phyloP scores from a whole-genome alignment of 2,888 invertebrate species.

The Chirona hameri region DNA sequence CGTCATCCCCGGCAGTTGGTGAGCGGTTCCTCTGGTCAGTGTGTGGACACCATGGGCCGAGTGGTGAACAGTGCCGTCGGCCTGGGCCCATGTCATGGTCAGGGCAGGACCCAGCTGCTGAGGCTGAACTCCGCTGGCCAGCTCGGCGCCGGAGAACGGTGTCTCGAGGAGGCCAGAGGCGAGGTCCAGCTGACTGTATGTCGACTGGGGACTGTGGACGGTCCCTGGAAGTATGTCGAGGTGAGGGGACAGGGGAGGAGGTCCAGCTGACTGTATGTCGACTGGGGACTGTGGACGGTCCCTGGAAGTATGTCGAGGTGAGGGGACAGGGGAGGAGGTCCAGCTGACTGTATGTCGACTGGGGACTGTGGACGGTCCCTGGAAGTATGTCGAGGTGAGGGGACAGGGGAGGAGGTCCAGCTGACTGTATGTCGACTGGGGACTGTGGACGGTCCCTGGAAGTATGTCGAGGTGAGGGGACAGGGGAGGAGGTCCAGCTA shows the following conservation, averaged over 20 bases:
- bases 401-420: no score
- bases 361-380: no score
- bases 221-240: conserved; percentile 89
- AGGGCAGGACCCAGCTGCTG: conserved; percentile 89
- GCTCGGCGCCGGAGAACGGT: conserved; percentile 91
- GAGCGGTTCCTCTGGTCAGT: conserved; percentile 73
- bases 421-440: no score
- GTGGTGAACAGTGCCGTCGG: conserved; percentile 87
- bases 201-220: conserved; percentile 84
- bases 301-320: no score
- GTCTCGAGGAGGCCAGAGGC: conserved; percentile 82
- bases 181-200: conserved; percentile 87
- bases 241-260: conserved; percentile 48
- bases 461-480: no score
- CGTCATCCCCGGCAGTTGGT: conserved; percentile 53
- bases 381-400: no score
- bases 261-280: no score
- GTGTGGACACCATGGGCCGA: conserved; percentile 91
- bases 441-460: no score
- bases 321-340: no score
- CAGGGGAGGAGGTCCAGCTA: no score
- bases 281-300: no score
- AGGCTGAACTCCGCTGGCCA: conserved; percentile 91
- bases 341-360: no score
- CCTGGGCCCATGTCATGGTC: conserved; percentile 86